Evolutionary conservation across 2,888 invertebrate genomes (phyloP), one percentile per base, ranked within the genome.

Genomic region (Smittia aterrima): DNA sequence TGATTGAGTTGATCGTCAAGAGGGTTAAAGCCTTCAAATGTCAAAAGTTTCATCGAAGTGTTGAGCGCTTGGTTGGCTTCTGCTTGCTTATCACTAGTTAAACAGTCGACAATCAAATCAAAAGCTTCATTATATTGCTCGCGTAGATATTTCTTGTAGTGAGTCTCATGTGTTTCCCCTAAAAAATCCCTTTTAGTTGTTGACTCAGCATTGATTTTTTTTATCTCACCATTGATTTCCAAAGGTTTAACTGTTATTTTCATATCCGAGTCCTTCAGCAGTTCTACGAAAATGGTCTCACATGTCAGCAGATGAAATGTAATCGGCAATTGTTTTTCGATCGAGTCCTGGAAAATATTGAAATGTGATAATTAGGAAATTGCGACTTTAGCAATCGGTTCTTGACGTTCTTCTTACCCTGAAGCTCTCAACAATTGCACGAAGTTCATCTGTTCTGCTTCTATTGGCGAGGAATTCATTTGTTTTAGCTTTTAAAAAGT

Each of bases 41-140:
- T 86, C 78, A 94, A 83, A 74, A 93, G 81, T 79, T 90, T 90
- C 86, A 93, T 89, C 67, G 89, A 86, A 0, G 91, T 89, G 1
- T 89, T 87, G 1, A 94, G 82, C 0, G 91, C 90, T 81, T 89
- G 88, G 4, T 85, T 82, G 67, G 86, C 85, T 11, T 88, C 85
- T 71, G 80, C 81, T 2, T 82, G 80, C 76, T 85, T 85, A 3
- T 86, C 85, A 22, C 83, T 82, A 27, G 84, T 84, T 74, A 92
- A 84, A 74, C 89, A 86, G 24, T 84, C 82, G 47, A 91, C 79
- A 22, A 89, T 83, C 71, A 87, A 86, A 0, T 83, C 81, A 79
- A 88, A 87, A 0, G 88, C 85, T 77, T 89, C 86, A 75, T 89
- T 88, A 79, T 92, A 94, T 75, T 89, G 87, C 76, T 88, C 87